Evolutionary conservation across 2,888 invertebrate genomes (phyloP).

Genomic region (Microchrysa polita): DNA sequence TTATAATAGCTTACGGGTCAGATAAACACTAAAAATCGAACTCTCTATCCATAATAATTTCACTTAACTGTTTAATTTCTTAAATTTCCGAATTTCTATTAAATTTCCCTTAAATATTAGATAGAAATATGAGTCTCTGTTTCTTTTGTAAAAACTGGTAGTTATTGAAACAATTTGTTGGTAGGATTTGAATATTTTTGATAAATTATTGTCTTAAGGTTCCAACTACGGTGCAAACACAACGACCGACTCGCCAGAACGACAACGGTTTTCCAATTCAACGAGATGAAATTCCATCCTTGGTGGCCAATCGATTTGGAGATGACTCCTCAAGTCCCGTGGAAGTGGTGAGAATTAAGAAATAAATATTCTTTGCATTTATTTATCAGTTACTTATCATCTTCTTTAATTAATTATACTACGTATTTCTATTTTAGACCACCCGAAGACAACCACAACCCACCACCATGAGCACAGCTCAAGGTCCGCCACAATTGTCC

Average conservation of each 20-base stretch:
- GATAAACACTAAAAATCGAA: no score
- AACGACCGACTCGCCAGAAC: constrained; percentile 46
- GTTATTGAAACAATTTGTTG: no score
- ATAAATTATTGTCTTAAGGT: constrained; percentile 35
- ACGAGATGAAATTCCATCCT: constrained; percentile 27
- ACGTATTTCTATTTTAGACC: not conserved
- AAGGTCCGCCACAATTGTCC: not conserved
- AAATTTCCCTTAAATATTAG: no score
- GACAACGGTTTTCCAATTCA: constrained; percentile 13
- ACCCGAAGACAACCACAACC: constrained; percentile 1
- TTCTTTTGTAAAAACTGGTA: no score
- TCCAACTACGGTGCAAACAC: constrained; percentile 2
- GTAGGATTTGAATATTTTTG: constrained; percentile 4
- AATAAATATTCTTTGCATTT: not conserved
- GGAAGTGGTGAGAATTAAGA: constrained; percentile 37
- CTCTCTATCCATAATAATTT: no score
- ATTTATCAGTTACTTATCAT: not conserved
- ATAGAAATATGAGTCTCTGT: no score
- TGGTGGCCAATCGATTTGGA: constrained; percentile 45
- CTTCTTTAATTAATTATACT: not conserved
- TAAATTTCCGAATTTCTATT: no score
- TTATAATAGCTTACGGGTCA: no score
- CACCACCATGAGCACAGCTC: not conserved
- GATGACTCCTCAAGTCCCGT: constrained; percentile 33
- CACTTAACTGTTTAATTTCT: no score